Percentiles rank a stretch among this genome's conserved stretches.
Evolutionary conservation across 2,113 vertebrate genomes (phyloP).

Genomic region (Aptenodytes patagonicus): DNA sequence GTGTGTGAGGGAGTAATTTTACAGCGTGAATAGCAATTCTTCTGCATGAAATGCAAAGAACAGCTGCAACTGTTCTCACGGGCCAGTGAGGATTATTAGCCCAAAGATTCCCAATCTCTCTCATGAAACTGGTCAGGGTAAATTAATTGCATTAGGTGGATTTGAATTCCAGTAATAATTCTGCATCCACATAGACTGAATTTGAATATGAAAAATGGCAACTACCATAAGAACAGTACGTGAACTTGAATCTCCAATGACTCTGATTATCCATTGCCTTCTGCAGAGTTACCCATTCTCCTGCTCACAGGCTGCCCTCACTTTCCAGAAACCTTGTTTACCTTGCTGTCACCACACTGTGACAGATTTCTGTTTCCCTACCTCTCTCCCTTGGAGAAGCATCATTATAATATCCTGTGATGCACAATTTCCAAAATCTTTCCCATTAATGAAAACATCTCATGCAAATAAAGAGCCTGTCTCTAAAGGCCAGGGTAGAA

Average conservation of each 20-base stretch:
- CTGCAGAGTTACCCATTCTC: not conserved
- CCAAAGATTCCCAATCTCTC: not conserved
- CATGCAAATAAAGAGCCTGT: not conserved
- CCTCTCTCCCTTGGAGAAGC: not conserved
- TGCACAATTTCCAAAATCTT: not conserved
- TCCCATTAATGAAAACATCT: not conserved
- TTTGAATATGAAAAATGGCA: not conserved
- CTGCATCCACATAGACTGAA: not conserved
- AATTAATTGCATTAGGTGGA: not conserved
- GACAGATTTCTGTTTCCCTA: not conserved
- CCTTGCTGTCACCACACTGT: not conserved
- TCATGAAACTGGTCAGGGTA: not conserved
- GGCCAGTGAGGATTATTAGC: not conserved
- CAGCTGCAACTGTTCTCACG: conserved; percentile 16
- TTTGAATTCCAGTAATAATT: not conserved
- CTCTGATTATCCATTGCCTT: not conserved
- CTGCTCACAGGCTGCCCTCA: not conserved
- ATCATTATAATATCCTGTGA: not conserved
- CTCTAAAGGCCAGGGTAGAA: not conserved
- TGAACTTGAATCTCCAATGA: not conserved
- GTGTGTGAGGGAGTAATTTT: not conserved
- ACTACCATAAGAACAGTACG: not conserved
- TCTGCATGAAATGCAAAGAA: conserved; percentile 9
- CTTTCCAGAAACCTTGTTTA: not conserved
- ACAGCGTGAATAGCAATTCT: not conserved